A percentile compares a stretch with the other conserved stretches of the same genome.
Evolutionary conservation across 1,140 invertebrate genomes (phyloP).

Genomic region (Pantala flavescens): DNA sequence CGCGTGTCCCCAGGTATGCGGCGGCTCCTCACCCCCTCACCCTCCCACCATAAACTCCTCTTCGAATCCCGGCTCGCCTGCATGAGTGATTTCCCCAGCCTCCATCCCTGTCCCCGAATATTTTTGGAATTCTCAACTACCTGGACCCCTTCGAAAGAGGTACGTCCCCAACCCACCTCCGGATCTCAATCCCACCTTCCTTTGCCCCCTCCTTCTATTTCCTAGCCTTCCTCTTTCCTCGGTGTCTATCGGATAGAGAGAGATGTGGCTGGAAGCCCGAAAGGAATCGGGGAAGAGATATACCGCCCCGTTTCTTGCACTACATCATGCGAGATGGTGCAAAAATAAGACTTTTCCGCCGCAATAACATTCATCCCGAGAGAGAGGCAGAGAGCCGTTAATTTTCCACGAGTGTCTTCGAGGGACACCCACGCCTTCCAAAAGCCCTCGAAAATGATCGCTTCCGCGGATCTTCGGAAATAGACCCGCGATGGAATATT

Average conservation of each 20-base stretch:
- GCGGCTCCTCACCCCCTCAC: slow-evolving; percentile 15
- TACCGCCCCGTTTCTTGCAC: too few relatives aligned
- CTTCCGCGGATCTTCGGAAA: too few relatives aligned
- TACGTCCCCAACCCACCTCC: slow-evolving; percentile 36
- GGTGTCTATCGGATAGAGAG: neutral
- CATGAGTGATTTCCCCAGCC: slow-evolving; percentile 23
- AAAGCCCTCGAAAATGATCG: too few relatives aligned
- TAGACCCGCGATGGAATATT: too few relatives aligned
- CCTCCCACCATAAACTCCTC: slow-evolving; percentile 13
- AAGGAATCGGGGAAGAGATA: too few relatives aligned
- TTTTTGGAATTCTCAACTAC: slow-evolving; percentile 7
- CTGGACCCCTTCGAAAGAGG: slow-evolving; percentile 16
- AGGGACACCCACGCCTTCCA: too few relatives aligned
- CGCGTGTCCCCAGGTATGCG: too few relatives aligned
- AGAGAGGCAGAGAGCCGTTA: neutral
- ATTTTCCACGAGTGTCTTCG: too few relatives aligned
- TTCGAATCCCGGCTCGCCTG: slow-evolving; percentile 11
- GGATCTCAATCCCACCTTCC: slow-evolving; percentile 26
- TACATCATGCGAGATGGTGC: too few relatives aligned
- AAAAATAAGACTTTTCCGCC: neutral
- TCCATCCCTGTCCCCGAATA: slow-evolving; percentile 12
- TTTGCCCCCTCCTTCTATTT: neutral
- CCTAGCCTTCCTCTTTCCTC: neutral
- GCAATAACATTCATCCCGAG: neutral
- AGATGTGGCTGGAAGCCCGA: too few relatives aligned